Conservation (phyloP, 1,140 invertebrate genomes). For the Pantala flavescens region DNA sequence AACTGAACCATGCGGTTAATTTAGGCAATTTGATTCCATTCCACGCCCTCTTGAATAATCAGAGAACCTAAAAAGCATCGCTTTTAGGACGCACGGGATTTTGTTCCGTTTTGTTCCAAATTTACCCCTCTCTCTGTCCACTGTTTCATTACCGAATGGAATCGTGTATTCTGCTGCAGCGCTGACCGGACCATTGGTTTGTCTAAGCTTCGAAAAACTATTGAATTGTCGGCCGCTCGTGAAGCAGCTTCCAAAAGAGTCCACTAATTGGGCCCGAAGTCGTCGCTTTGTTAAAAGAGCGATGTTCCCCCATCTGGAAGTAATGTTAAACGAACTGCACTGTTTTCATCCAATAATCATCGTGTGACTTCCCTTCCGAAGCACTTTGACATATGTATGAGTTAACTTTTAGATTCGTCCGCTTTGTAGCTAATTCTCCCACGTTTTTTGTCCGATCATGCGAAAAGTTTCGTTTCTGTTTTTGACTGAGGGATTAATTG, state of each 20-base stretch:
- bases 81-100: background rate
- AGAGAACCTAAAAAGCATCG: background rate
- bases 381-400: too few species aligned
- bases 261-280: background rate
- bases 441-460: too few species aligned
- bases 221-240: background rate
- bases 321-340: constrained; percentile 2
- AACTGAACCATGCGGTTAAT: constrained; percentile 5
- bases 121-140: background rate
- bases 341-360: constrained; percentile 3
- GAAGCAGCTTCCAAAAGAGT: background rate
- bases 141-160: background rate
- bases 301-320: background rate
- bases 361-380: too few species aligned
- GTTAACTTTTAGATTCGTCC: too few species aligned
- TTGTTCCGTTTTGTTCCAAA: background rate
- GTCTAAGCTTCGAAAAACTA: constrained; percentile 2
- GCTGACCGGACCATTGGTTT: background rate
- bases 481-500: too few species aligned
- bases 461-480: too few species aligned
- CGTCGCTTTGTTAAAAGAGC: background rate
- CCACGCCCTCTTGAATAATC: constrained; percentile 2
- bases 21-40: background rate
- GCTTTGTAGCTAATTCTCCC: too few species aligned
- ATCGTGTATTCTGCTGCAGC: background rate